Conservation (phyloP, 2,113 vertebrate species). For the Cavia aperea region DNA sequence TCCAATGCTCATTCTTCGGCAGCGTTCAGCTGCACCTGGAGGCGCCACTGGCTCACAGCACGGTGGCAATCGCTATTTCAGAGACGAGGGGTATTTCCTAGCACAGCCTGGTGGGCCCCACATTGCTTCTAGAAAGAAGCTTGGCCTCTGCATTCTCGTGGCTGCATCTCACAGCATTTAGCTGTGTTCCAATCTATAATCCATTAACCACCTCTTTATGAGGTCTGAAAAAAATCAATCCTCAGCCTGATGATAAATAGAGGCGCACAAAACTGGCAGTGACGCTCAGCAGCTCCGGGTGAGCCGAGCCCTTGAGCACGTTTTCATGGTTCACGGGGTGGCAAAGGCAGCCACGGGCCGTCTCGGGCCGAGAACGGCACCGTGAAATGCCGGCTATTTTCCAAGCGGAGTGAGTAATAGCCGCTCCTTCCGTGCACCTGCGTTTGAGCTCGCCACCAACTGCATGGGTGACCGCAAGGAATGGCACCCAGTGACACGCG, state of each 20-base stretch:
- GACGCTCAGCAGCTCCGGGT: background rate
- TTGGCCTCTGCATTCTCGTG: background rate
- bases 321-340: background rate
- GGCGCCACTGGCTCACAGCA: fast-evolving
- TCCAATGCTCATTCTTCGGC: no score
- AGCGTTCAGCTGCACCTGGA: background rate
- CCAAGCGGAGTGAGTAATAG: background rate
- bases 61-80: background rate
- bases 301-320: fast-evolving
- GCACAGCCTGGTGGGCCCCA: background rate
- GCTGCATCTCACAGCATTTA: background rate
- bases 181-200: background rate
- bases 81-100: fast-evolving
- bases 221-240: background rate
- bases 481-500: fast-evolving
- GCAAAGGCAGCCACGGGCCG: background rate
- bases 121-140: background rate
- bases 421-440: fast-evolving
- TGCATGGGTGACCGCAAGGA: background rate
- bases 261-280: fast-evolving
- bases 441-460: background rate
- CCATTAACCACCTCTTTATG: background rate
- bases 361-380: fast-evolving
- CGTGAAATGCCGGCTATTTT: background rate
- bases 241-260: background rate